phyloP scores from a whole-genome alignment of 2,113 vertebrate species.

The Platichthys stellatus region DNA sequence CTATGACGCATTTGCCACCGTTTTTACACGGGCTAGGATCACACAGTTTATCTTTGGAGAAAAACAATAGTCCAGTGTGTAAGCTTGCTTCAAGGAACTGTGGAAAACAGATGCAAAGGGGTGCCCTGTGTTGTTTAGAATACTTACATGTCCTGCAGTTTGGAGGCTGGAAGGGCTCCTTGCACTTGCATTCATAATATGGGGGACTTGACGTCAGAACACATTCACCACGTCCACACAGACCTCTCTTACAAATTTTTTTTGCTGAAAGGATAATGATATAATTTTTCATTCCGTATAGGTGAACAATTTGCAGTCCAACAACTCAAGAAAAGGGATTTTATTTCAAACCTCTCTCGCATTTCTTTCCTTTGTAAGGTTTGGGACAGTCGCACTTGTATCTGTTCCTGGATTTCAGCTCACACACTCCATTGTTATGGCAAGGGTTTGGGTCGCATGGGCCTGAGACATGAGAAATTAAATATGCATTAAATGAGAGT shows the following conservation, averaged over 20 bases:
- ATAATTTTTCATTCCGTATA: background rate
- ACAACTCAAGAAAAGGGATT: background rate
- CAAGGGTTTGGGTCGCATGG: slow-evolving; percentile 79
- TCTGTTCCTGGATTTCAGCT: slow-evolving; percentile 45
- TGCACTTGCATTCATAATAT: slow-evolving; percentile 82
- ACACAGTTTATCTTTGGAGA: slow-evolving; percentile 66
- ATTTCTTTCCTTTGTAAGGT: slow-evolving; percentile 71
- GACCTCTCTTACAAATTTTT: slow-evolving; percentile 59
- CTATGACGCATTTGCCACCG: slow-evolving; percentile 71
- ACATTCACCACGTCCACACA: slow-evolving; percentile 78
- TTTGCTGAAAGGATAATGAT: slow-evolving; percentile 50
- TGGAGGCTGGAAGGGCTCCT: slow-evolving; percentile 76
- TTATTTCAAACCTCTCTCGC: slow-evolving; percentile 74
- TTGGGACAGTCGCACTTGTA: slow-evolving; percentile 77
- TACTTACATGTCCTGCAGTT: slow-evolving; percentile 68
- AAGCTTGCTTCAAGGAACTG: background rate
- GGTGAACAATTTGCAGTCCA: background rate
- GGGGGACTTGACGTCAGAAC: slow-evolving; percentile 73
- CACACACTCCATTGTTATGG: slow-evolving; percentile 75
- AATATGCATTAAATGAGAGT: background rate
- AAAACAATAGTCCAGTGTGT: slow-evolving; percentile 10
- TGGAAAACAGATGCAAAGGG: background rate
- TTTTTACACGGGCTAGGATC: slow-evolving; percentile 78
- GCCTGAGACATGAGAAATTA: slow-evolving; percentile 60
- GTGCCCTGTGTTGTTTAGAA: background rate